Evolutionary conservation across 1,140 invertebrate genomes (phyloP), one percentile per base, ranked within the genome.

Genomic region (Caerostris extrusa): DNA sequence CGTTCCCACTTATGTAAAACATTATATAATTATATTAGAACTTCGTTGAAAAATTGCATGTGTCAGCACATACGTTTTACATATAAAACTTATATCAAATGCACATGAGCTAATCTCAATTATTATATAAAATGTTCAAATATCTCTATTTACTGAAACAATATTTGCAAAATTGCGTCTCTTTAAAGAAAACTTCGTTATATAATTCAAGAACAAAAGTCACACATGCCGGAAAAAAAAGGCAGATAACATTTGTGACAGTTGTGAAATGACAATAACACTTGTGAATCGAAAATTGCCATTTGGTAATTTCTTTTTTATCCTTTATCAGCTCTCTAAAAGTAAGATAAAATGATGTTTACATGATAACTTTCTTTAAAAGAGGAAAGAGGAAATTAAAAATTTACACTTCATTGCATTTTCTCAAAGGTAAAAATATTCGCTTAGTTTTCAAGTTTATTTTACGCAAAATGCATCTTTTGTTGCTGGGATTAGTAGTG

Each of bases 161-260:
- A 34, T 34, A 34, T 34, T 34, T 34, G 12, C 34, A 12, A 77
- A 34, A 50, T 77, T 50, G 12, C 34, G 50, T 3, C 12, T 19
- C 69, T 12, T 12, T 12, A 53, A 50, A 50, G 34, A 12, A 77
- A 67, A 12, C 34, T 77, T 53, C 56, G 14, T 83, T 83, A 83
- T 58, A 19, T 83, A 83, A 83, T 56, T 83, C n/a, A 8, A 19
- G 56, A 83, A 83, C 82, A 83, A 83, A 57, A 83, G 17, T 5
- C 12, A 19, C 82, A 83, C 82, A n/a, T 83, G 82, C 55, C 14
- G 82, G 3, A 17, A 56, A 55, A 82, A 56, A 56, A 12, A 82
- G 19, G 10, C 56, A 58, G 55, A 56, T 57, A 8, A 3, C 10
- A 50, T 34, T 34, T 34, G 53, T 77, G 71, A 50, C 71, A 77